phyloP scores from a whole-genome alignment of 2,888 invertebrate genomes.

The Neocrepidodera transversa region DNA sequence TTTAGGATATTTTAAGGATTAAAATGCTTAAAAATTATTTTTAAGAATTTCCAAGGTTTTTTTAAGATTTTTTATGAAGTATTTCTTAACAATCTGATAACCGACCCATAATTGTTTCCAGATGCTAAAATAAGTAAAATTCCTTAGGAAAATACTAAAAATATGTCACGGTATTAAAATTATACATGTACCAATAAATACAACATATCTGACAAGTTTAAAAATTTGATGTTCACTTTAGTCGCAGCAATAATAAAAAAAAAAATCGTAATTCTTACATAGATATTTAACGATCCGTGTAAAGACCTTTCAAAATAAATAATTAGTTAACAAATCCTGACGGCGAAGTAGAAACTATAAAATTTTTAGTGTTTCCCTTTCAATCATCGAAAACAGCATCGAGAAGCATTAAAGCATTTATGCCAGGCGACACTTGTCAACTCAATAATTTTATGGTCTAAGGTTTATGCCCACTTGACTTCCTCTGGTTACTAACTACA shows the following conservation, averaged over 20 bases:
- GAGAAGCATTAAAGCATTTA: constrained; percentile 42
- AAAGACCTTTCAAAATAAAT: constrained; percentile 45
- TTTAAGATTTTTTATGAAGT: too few species aligned
- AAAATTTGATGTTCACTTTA: neutral
- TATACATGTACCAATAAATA: too few species aligned
- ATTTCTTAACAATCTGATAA: too few species aligned
- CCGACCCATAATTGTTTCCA: too few species aligned
- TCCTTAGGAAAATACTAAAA: too few species aligned
- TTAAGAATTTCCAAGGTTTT: too few species aligned
- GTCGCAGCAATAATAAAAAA: constrained; percentile 2
- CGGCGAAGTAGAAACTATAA: constrained; percentile 38
- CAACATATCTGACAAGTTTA: too few species aligned
- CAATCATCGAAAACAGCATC: constrained; percentile 49
- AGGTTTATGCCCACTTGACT: constrained; percentile 50
- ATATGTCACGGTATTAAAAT: too few species aligned
- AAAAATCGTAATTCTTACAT: constrained; percentile 16
- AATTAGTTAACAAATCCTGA: constrained; percentile 42
- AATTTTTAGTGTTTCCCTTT: constrained; percentile 50
- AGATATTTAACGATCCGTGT: constrained; percentile 38
- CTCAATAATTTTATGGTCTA: constrained; percentile 46
- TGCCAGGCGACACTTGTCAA: constrained; percentile 50
- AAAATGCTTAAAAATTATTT: too few species aligned
- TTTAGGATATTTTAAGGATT: too few species aligned
- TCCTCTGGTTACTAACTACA: constrained; percentile 47
- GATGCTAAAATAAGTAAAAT: too few species aligned